These are phyloP conservation scores for Psittacula derbiana DNA, from an alignment of 2,797 vertebrate species.

Conservation along the genomic window DNA sequence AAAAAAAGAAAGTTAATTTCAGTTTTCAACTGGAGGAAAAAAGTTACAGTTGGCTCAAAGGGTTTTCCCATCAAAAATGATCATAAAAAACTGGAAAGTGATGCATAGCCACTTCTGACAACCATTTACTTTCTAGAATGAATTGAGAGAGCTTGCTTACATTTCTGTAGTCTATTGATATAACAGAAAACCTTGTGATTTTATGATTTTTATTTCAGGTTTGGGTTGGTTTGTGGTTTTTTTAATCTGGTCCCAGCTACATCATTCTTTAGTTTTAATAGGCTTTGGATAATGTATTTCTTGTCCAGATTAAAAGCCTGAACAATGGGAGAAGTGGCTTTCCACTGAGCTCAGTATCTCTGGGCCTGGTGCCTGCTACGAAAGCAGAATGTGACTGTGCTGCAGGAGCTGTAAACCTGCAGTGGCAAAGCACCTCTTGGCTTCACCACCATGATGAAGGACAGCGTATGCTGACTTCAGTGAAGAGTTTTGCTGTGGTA, in stretches of 20 bases:
- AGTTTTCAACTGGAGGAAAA: background rate
- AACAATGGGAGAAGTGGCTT: background rate
- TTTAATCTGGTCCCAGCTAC: background rate
- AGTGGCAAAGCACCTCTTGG: background rate
- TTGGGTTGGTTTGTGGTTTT: fast-evolving
- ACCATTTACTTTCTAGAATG: background rate
- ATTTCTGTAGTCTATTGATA: background rate
- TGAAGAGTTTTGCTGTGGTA: background rate
- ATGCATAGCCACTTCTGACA: background rate
- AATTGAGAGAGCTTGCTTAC: background rate
- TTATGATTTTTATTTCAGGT: background rate
- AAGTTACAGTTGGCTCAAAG: background rate
- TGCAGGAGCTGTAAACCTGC: background rate
- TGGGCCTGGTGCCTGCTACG: background rate
- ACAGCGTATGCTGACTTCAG: background rate
- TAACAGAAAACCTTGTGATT: background rate
- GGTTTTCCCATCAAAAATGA: background rate
- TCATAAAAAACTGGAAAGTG: background rate
- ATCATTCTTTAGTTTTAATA: background rate
- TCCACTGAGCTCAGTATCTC: background rate
- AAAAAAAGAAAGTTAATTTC: background rate
- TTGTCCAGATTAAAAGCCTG: background rate
- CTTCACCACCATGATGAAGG: background rate
- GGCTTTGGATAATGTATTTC: background rate
- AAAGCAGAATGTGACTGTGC: background rate